Percentiles rank a stretch among this genome's conserved stretches.
Conservation (phyloP, 2,797 vertebrate genomes). For the Gouania willdenowi region DNA sequence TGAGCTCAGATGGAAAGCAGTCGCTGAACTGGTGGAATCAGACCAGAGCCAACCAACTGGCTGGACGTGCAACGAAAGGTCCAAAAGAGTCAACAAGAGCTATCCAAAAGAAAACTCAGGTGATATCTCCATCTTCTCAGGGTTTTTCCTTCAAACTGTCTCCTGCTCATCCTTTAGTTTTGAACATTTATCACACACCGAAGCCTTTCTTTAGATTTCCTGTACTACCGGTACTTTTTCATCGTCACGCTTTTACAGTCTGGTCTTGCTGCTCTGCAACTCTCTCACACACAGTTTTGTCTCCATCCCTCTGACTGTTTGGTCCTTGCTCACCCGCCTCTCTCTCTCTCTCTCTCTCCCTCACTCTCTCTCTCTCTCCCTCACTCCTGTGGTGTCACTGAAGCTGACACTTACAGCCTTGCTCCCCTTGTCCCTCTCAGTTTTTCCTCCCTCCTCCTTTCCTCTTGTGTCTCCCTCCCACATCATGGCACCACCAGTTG, state of each 20-base stretch:
- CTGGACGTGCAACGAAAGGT: slow-evolving; percentile 26
- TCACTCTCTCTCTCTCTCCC: slow-evolving; percentile 13
- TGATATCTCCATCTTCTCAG: slow-evolving; percentile 57
- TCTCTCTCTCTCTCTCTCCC: slow-evolving; percentile 11
- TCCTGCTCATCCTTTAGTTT: slow-evolving; percentile 33
- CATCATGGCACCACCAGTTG: slow-evolving; percentile 67
- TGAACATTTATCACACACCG: slow-evolving; percentile 1
- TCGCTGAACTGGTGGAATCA: slow-evolving; percentile 9
- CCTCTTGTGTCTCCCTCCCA: slow-evolving; percentile 34
- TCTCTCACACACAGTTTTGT: slow-evolving; percentile 37
- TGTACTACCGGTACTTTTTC: slow-evolving; percentile 48
- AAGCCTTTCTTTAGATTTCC: slow-evolving; percentile 36
- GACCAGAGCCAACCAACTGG: slow-evolving; percentile 15
- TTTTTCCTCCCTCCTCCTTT: slow-evolving; percentile 7
- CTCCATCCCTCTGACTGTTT: slow-evolving; percentile 25
- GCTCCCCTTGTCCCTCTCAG: slow-evolving; percentile 6
- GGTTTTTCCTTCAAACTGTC: slow-evolving; percentile 32
- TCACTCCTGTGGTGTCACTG: slow-evolving; percentile 54
- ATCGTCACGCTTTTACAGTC: slow-evolving; percentile 69
- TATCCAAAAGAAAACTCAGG: slow-evolving; percentile 41
- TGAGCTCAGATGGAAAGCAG: slow-evolving; percentile 7
- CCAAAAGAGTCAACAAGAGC: slow-evolving; percentile 3
- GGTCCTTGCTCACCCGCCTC: slow-evolving; percentile 23
- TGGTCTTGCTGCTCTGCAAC: slow-evolving; percentile 67
- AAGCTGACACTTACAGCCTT: slow-evolving; percentile 66